Percentiles rank a stretch among this genome's conserved stretches.
Conservation (phyloP, 2,113 vertebrate species). For the Cnemophilus loriae region DNA sequence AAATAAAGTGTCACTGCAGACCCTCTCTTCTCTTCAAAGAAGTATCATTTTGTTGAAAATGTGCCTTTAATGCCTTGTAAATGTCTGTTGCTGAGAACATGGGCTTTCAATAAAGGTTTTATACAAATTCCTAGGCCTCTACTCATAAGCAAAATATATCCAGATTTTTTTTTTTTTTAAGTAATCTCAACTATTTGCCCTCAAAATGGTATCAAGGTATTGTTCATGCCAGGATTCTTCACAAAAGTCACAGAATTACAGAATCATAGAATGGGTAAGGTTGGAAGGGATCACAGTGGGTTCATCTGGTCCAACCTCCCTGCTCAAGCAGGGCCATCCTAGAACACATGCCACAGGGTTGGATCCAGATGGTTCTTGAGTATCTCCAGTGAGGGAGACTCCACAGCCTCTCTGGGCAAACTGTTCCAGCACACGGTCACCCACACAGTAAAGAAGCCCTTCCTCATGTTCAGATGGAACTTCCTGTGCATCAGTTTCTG, state of each 20-base stretch:
- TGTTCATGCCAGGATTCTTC: not conserved
- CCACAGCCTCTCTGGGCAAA: not conserved
- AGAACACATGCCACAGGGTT: accelerated
- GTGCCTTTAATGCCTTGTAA: not conserved
- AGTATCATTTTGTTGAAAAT: not conserved
- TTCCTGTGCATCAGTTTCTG: not conserved
- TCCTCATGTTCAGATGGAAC: not conserved
- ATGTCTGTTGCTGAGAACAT: accelerated
- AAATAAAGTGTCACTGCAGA: not conserved
- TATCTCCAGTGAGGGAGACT: not conserved
- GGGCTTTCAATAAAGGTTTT: not conserved
- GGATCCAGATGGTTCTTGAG: not conserved
- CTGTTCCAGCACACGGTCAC: accelerated
- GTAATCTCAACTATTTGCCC: not conserved
- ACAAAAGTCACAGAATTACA: not conserved
- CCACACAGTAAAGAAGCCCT: not conserved
- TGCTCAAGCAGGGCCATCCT: no score
- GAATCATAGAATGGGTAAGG: not conserved
- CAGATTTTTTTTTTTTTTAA: not conserved
- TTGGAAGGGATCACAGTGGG: not conserved
- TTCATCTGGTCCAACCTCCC: not conserved
- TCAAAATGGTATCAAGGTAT: not conserved
- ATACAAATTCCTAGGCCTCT: not conserved
- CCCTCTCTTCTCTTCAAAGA: not conserved
- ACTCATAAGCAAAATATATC: not conserved